phyloP scores from a whole-genome alignment of 2,113 vertebrate species.

The Caranx ignobilis region DNA sequence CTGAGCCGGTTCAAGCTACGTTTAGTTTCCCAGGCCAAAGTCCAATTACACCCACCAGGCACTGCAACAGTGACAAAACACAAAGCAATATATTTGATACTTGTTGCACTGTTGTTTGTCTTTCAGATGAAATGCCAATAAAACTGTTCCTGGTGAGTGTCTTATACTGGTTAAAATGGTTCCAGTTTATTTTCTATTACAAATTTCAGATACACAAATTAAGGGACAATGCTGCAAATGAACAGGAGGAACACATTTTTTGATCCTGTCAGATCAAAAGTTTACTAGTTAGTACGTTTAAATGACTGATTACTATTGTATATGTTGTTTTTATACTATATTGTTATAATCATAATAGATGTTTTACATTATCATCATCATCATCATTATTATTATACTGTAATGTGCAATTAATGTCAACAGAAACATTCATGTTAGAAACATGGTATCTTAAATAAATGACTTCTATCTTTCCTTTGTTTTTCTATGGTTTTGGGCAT shows the following conservation, averaged over 20 bases:
- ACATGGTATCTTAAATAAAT: background rate
- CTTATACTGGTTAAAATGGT: slow-evolving; percentile 9
- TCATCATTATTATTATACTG: background rate
- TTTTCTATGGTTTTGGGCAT: background rate
- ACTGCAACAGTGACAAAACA: slow-evolving; percentile 13
- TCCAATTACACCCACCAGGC: slow-evolving; percentile 14
- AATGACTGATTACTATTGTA: background rate
- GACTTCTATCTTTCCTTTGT: background rate
- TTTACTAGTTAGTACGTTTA: background rate
- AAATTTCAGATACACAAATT: slow-evolving; percentile 1
- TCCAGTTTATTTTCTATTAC: slow-evolving; percentile 5
- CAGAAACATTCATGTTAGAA: background rate
- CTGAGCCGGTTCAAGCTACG: slow-evolving; percentile 56
- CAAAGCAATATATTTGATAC: slow-evolving; percentile 7
- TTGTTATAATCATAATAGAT: background rate
- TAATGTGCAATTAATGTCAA: slow-evolving; percentile 11
- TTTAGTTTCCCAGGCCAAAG: slow-evolving; percentile 74
- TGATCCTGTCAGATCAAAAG: slow-evolving; percentile 26
- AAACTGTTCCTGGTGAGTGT: slow-evolving; percentile 15
- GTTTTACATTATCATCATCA: too few species aligned
- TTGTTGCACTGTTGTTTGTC: slow-evolving; percentile 23
- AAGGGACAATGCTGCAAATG: slow-evolving; percentile 3
- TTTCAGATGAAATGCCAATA: slow-evolving; percentile 23
- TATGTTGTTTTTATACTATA: background rate
- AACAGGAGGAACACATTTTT: slow-evolving; percentile 36